Evolutionary conservation across 1,140 invertebrate genomes (phyloP), one percentile per base, ranked within the genome.

Genomic region (Saccostrea echinata): DNA sequence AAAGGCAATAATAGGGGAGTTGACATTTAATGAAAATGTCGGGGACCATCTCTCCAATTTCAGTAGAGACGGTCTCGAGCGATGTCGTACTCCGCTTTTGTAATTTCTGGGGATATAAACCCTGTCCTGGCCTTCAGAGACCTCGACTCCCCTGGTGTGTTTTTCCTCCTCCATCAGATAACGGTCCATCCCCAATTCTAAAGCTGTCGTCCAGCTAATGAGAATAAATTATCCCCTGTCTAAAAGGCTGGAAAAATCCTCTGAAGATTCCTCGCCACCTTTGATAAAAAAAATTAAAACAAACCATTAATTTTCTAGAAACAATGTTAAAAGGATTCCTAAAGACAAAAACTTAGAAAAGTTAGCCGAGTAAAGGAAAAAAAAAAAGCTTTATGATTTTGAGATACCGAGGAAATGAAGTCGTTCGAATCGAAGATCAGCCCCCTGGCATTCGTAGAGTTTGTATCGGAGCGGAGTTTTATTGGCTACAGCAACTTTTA

Each of bases 1-100:
- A 33, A 76, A 76, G 30, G 27, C 68, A 76, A 76, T 76, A 76
- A 76, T 76, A 9, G 68, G 27, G 16, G 68, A 76, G 68, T 76
- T 76, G 68, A 76, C 68, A 76, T 76, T 76, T 76, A 76, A 76
- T 76, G 68, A 76, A 76, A 76, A 76, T 76, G 68, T 76, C 68
- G 68, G 68, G 18, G 30, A 76, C 24, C 27, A 76, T 76, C 27
- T 76, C 68, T 76, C 68, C 68, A 33, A 76, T 76, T 76, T 76
- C 68, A 76, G 68, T 16, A 16, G 68, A 76, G 68, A 76, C 68
- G 68, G 24, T 76, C 27, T 27, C 2, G 68, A 30, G 68, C 68
- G 68, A 33, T 76, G 68, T 33, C 68, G 24, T 27, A 33, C 24
- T 30, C 27, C 68, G 27, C 27, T 76, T 76, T 76, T 9, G 68